phyloP scores from a whole-genome alignment of 2,113 vertebrate genomes.

The Phylloscopus trochiloides region DNA sequence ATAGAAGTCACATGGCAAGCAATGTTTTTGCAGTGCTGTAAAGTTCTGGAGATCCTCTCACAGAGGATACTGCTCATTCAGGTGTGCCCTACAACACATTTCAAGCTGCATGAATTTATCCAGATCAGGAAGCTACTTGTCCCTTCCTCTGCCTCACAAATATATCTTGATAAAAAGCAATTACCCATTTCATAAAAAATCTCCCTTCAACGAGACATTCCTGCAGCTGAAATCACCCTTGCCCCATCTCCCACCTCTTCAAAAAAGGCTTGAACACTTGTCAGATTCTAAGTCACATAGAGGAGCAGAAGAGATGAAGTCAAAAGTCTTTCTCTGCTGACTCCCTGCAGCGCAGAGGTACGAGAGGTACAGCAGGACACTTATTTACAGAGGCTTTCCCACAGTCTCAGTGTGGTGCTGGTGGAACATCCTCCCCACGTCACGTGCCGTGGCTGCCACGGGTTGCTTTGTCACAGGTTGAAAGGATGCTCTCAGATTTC shows the following conservation, averaged over 20 bases:
- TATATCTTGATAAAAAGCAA: neutral
- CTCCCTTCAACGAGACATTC: neutral
- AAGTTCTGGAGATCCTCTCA: neutral
- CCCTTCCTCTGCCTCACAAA: neutral
- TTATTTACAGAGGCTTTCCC: neutral
- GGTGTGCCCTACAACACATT: neutral
- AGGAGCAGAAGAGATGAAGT: neutral
- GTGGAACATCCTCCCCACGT: neutral
- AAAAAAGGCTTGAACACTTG: neutral
- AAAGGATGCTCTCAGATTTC: neutral
- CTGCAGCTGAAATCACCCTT: neutral
- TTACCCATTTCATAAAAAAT: neutral
- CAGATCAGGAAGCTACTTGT: neutral
- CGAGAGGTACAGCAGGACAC: neutral
- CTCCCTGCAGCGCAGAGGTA: neutral
- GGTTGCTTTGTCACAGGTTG: neutral
- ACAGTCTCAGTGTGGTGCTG: fast-evolving
- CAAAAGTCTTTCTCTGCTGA: neutral
- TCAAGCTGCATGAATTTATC: neutral
- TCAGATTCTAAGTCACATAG: fast-evolving
- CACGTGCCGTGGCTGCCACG: neutral
- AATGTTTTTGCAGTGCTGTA: neutral
- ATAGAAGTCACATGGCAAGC: neutral
- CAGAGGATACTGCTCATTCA: neutral
- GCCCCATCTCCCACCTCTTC: neutral